Evolutionary conservation across 2,797 vertebrate species (phyloP).

Genomic region (Bryconaethiops microstoma): DNA sequence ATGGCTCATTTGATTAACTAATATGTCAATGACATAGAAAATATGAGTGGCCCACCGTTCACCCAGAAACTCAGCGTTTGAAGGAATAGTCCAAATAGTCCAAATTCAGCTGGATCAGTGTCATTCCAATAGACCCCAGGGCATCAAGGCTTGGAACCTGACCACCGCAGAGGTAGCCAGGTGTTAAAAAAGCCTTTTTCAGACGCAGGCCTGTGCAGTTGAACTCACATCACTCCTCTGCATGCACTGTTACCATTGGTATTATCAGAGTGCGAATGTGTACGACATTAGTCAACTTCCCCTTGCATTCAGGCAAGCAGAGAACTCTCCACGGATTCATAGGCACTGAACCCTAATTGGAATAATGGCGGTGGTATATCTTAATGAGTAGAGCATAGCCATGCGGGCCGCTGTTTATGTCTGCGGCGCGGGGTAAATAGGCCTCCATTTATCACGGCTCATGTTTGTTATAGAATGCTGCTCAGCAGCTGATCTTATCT

Average conservation of each 20-base stretch:
- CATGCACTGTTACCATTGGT: conserved; percentile 58
- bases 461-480: conserved; percentile 79
- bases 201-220: conserved; percentile 5
- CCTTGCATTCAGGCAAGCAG: conserved; percentile 61
- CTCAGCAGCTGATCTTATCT: conserved; percentile 76
- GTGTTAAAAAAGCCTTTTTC: conserved; percentile 29
- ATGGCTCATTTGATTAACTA: conserved; percentile 37
- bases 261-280: conserved; percentile 65
- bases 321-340: conserved; percentile 76
- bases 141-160: conserved; percentile 60
- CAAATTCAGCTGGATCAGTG: conserved; percentile 13
- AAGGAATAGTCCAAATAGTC: neutral
- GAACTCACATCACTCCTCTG: conserved; percentile 69
- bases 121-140: conserved; percentile 41
- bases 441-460: conserved; percentile 71
- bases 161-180: conserved; percentile 65
- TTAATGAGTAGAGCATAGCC: conserved; percentile 78
- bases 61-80: neutral
- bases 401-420: conserved; percentile 81
- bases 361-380: conserved; percentile 76
- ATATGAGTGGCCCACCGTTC: neutral
- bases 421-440: conserved; percentile 74
- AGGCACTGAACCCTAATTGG: conserved; percentile 78
- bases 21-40: conserved; percentile 17
- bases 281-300: conserved; percentile 64